Evolutionary conservation across 2,113 vertebrate genomes (phyloP), one percentile per base, ranked within the genome.

Genomic region (Zosterops pallidus): DNA sequence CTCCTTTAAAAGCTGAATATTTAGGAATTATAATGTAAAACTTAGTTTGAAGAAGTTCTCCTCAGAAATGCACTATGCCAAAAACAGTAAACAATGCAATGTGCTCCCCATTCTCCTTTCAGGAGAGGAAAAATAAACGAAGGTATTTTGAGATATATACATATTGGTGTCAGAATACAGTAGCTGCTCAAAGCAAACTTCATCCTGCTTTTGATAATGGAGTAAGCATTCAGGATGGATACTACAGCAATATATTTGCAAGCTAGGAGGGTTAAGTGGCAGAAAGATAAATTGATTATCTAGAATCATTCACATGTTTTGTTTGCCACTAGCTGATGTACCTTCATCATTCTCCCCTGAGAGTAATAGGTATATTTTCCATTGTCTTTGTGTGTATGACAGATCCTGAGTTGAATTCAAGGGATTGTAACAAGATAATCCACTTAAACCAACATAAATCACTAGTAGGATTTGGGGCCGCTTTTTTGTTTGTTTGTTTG

Each of bases 221-320:
- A 83, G 15, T 72, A 46, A 42, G 14, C 67, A 44, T 25, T 86
- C 50, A 44, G 41, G 50, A 52, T 74, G 33, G 55, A 56, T 83
- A 44, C 26, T 56, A 84, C 35, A 47, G 14, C 56, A 62, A 11
- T 65, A 9, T 65, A 46, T 92, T 93, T 92, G 25, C 42, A 95
- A 24, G 31, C 23, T 71, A 57, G 77, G 62, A 78, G 62, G 3
- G 18, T 3, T 79, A 77, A 82, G 21, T 75, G 79, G 41, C 74
- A 92, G 76, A 90, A 89, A 81, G 88, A 97, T 77, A 77, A 86
- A 96, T 64, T 46, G 24, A 11, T 70, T 89, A 69, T 56, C 64
- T 37, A n/a, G 70, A 70, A 62, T 83, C 33, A 46, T 74, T 96
- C 71, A 72, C 60, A 76, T 93, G 29, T 83, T 90, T 62, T 75